These are phyloP conservation scores for Vulpes lagopus DNA, from an alignment of 2,113 vertebrate genomes.

Conservation along the genomic window DNA sequence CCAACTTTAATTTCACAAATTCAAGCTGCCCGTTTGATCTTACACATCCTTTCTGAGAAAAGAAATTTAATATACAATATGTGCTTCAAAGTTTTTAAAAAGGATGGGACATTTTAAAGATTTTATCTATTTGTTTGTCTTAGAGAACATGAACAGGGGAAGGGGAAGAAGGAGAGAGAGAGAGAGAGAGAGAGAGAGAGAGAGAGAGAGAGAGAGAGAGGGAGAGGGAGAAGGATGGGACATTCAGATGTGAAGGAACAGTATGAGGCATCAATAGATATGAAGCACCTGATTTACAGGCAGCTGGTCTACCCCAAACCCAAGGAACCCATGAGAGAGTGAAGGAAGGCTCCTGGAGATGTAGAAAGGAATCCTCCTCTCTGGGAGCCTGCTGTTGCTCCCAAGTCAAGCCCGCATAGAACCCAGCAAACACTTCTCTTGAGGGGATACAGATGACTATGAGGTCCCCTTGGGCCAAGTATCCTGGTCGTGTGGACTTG, in stretches of 20 bases:
- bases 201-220: too few species aligned
- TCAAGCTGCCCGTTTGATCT: neutral
- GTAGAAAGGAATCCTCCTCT: neutral
- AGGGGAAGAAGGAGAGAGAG: too few species aligned
- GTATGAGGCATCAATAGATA: neutral
- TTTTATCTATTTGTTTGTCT: too few species aligned
- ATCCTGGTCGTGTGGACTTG: too few species aligned
- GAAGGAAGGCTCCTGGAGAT: neutral
- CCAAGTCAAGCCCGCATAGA: rapidly evolving
- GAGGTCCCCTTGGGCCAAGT: rapidly evolving
- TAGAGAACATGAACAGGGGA: too few species aligned
- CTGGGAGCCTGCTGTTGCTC: too few species aligned
- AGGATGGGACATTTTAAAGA: neutral
- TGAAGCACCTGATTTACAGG: neutral
- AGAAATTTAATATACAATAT: neutral
- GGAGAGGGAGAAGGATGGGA: too few species aligned
- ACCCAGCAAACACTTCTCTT: neutral
- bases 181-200: too few species aligned
- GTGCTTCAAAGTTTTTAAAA: neutral
- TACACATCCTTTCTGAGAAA: neutral
- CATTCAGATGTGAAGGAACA: rapidly evolving
- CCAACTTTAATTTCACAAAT: neutral
- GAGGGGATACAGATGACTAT: neutral
- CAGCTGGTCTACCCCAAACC: neutral
- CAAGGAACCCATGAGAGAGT: neutral